Conservation (phyloP, 2,797 vertebrate genomes). For the Myripristis jacobus region DNA sequence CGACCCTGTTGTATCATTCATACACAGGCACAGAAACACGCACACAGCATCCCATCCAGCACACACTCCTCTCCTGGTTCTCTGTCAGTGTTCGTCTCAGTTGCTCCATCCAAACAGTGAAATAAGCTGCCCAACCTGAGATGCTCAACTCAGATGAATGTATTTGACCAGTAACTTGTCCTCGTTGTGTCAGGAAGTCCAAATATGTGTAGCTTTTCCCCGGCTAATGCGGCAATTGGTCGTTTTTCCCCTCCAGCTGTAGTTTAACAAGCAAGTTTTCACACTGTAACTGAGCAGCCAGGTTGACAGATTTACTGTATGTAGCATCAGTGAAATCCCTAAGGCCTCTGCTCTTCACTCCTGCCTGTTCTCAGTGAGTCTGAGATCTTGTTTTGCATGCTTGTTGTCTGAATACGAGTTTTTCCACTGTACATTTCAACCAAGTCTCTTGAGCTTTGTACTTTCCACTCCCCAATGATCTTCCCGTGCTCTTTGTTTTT, state of each 20-base stretch:
- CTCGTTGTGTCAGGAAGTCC: background rate
- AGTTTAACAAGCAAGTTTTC: background rate
- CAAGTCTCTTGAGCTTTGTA: background rate
- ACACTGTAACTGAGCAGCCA: conserved; percentile 6
- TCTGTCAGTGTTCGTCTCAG: background rate
- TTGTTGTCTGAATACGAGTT: background rate
- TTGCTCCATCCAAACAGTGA: conserved; percentile 36
- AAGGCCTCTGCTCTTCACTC: background rate
- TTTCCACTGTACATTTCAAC: conserved; percentile 2
- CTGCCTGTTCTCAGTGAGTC: background rate
- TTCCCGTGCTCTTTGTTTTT: background rate
- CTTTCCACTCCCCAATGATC: conserved; percentile 12
- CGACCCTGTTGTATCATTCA: conserved; percentile 7
- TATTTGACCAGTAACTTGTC: conserved; percentile 1
- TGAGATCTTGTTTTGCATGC: background rate
- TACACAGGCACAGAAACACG: background rate
- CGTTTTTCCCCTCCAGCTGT: background rate
- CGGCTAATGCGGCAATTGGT: background rate
- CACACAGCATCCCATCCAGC: background rate
- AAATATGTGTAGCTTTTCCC: background rate
- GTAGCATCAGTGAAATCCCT: conserved; percentile 1
- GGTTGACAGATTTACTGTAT: conserved; percentile 28
- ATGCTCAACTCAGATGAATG: conserved; percentile 15
- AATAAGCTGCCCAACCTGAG: conserved; percentile 39
- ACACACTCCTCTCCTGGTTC: conserved; percentile 1